phyloP scores from a whole-genome alignment of 2,113 vertebrate genomes.

The Morone saxatilis region DNA sequence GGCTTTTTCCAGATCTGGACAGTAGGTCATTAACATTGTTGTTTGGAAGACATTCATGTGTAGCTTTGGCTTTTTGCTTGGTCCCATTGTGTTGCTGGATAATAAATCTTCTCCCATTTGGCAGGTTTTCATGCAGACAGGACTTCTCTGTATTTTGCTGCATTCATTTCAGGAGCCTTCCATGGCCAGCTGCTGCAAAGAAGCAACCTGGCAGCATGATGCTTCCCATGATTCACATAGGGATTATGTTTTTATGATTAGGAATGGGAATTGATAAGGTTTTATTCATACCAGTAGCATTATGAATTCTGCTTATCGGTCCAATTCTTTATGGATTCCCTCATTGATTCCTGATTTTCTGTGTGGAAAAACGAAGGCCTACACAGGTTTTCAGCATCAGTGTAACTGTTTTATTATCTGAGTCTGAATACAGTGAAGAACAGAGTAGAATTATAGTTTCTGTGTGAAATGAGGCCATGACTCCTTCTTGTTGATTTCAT shows the following conservation, averaged over 20 bases:
- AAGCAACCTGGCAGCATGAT: not conserved
- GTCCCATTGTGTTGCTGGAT: not conserved
- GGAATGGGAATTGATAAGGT: no score
- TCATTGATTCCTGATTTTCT: no score
- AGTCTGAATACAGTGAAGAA: no score
- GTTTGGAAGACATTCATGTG: not conserved
- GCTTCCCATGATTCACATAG: not conserved
- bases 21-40: not conserved
- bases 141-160: not conserved
- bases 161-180: not conserved
- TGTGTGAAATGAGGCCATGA: no score
- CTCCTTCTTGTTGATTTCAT: no score
- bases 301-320: not conserved
- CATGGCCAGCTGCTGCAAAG: not conserved
- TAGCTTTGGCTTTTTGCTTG: not conserved
- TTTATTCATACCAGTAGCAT: not conserved
- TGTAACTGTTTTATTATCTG: no score
- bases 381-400: no score
- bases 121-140: not conserved
- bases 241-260: no score
- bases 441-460: no score
- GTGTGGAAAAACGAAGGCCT: no score
- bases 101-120: not conserved
- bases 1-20: not conserved
- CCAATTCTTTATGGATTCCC: no score